Evolutionary conservation across 2,113 vertebrate genomes (phyloP), one percentile per base, ranked within the genome.

Genomic region (Hemichromis elongatus): DNA sequence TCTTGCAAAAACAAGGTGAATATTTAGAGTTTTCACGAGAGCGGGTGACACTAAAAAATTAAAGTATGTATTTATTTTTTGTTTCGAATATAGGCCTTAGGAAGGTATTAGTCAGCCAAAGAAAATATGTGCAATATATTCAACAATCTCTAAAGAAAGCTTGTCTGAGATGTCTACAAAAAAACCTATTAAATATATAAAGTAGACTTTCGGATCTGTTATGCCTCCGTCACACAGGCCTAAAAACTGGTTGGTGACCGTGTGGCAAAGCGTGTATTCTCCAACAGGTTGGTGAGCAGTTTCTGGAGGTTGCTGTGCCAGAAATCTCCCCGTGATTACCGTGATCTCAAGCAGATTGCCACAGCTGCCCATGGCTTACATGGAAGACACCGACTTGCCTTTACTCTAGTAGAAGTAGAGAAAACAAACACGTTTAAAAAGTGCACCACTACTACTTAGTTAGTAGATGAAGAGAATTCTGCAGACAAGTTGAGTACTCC

Each of bases 161-260:
- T 47, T 73, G 24, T 73, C 66, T 28, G 66, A 70, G 45, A 70
- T 1, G 0, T 45, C 66, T 18, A 21, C 21, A 37, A 68, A 70
- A 0, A 70, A 18, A 45, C 18, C 5, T 4, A 14, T 47, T 5
- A 18, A 14, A 0, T 16, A 14, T 26, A 70, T 70, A 16, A 70
- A 45, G 59, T n/a, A 63, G 35, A 42, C 37, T 45, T 68, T 26
- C 12, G 9, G n/a, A 19, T 40, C 61, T 66, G 33, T 21, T 66
- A 21, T 21, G n/a, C 63, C 13, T 70, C 63, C 16, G 13, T 70
- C n/a, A 63, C 30, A 6, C 18, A 63, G 59, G 18, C 59, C 18
- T 5, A 7, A 18, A 13, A 10, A 63, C 13, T 9, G 37, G 21
- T 70, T 24, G 37, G 37, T 24, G 13, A 26, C 13, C n/a, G 7